Evolutionary conservation across 1,140 invertebrate species (phyloP), one percentile per base, ranked within the genome.

Genomic region (Heliconius congener): DNA sequence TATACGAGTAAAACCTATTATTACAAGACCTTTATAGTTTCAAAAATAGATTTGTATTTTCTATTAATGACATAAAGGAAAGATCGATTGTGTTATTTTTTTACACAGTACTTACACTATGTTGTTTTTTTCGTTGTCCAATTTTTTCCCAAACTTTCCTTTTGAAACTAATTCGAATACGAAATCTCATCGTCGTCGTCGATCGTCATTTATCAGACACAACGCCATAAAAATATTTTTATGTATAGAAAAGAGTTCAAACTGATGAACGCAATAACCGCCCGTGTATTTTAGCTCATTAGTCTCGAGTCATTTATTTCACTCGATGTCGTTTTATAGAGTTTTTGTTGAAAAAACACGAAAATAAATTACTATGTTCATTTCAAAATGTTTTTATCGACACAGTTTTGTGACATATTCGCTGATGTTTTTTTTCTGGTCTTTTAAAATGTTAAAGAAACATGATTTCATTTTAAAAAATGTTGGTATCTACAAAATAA

Each of bases 301-400:
- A 86, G 83, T 78, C 75, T 42, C 74, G 81, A 71, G 55, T 80
- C 81, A 86, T 88, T 88, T 86, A 78, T 87, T 87, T 83, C 71
- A 82, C 82, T 80, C 74, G 73, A 72, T 72, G 50, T 74, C 76
- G 60, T 76, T 71, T 77, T 80, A 50, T 73, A 73, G 46, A 76
- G 46, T 74, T 78, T 78, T 79, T 79, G 27, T 71, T 72, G 37
- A 72, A 72, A 72, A 72, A 72, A 72, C 71, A 72, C 71, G 34
- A 72, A 66, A 66, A 66, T 66, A 60, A 60, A 60, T 60, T 23
- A 66, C 60, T 66, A 30, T 27, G 23, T 66, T 30, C 60, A 66
- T 66, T 66, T 27, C 27, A 30, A 30, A 66, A 66, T 66, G 60
- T 66, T 66, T 66, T 66, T 66, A 66, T 66, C 60, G 11, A 8